Base-by-base conservation (phyloP, 1,140 invertebrate genomes). In the Stegodyphus mimosarum region DNA sequence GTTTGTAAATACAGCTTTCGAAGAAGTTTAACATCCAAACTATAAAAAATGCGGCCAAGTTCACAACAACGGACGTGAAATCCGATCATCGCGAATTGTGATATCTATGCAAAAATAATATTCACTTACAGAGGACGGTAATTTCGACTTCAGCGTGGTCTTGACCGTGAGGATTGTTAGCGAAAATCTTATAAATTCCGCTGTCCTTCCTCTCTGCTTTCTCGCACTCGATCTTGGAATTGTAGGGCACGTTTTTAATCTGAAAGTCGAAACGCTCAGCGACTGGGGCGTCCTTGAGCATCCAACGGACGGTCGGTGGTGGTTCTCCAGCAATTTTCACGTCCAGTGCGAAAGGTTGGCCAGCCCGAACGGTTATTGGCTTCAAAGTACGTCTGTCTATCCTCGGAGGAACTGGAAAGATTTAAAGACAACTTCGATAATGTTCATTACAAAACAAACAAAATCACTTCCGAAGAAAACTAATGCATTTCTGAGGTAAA, bases 321-420 rank as follows among this genome's bases (percentile, higher is more conserved):
- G 90, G 90, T 87, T 90, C 90, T 10, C 90, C 90, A 48, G 89
- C 88, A 48, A 91, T 90, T 48, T 88, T 88, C 6, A 89, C 89
- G 53, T 90, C 90, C 71, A 90, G 87, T 64, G 84, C 85, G 75
- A 90, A 89, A 78, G 89, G 89, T 83, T 91, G 90, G 89, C 90
- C 69, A 81, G 96, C 95, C 13, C 96, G 96, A 55, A 99, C 90
- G 90, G 94, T 96, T 52, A 99, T 92, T 89, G 98, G 96, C 64
- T 95, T 93, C 10, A 99, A 91, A 89, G 97, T 96, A 80, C 95
- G 93, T 71, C 97, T 93, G 90, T 99, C 97, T 91, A 99, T 99
- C 91, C 96, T 97, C 52, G 98, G 98, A 81, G 96, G 95, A 90
- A 98, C 94, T 95, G 89, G 48, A 67, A 64, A 6, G 17, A 66